Base-by-base conservation (phyloP, 1,140 invertebrate genomes). In the Mycetomoellerius zeteki region DNA sequence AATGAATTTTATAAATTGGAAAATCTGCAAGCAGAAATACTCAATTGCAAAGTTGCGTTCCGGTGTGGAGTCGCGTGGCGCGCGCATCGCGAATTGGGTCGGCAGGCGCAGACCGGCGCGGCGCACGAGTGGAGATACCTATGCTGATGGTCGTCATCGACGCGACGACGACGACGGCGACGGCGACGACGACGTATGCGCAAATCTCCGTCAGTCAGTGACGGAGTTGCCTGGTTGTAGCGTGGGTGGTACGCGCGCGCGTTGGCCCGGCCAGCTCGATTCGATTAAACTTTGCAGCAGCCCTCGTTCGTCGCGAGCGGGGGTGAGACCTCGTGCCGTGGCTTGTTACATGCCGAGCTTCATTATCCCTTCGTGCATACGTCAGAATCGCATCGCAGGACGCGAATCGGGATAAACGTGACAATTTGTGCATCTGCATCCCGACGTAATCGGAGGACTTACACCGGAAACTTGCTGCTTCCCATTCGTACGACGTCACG, bases 141-240 rank as follows among this genome's bases (percentile, higher is more conserved):
- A n/a, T n/a, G 60, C 4, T 21, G 58, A 50, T 78, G 30, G 47
- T 43, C 58, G 58, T 65, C 24, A 47, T 24, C 75, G 65, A 37
- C 62, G 77, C 54, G 52, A 24, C 37, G 37, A 16, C 43, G 58
- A 14, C 69, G 58, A 60, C 78, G 60, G 24, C 77, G 27, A 16
- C 56, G 64, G 6, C 86, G 56, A 86, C 58, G 43, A 37, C 62
- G 47, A 50, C 37, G 65, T 72, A 64, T 71, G 52, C 67, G 69
- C 54, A 43, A 76, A 71, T 62, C 64, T 85, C 62, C 65, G 72
- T 87, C 86, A 88, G 86, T 88, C 71, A 47, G 76, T 72, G 58
- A 47, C 89, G 65, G 62, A 84, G 69, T 86, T 82, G 82, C 62
- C 81, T 81, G 58, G 62, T 60, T 56, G 86, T 54, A 72, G 71